Evolutionary conservation across 2,888 invertebrate species (phyloP).

Genomic region (Alcis repandata): DNA sequence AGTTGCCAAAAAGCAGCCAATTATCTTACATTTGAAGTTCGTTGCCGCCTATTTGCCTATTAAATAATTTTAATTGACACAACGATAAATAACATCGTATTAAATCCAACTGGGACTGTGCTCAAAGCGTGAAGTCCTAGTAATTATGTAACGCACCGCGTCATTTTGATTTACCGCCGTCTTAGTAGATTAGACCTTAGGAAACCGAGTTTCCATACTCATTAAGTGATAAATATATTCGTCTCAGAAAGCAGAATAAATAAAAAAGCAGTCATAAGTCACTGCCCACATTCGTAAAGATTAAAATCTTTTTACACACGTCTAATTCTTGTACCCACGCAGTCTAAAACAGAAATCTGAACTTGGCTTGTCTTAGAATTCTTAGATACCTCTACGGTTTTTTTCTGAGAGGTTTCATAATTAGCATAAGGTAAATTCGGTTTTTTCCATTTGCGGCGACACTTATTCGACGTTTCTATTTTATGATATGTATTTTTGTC

Average conservation of each 20-base stretch:
- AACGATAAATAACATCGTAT: conserved; percentile 58
- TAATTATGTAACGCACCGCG: conserved; percentile 67
- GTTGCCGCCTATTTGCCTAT: conserved; percentile 35
- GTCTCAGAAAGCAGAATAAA: conserved; percentile 70
- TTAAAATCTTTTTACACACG: conserved; percentile 78
- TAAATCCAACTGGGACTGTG: conserved; percentile 57
- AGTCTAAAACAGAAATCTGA: conserved; percentile 75
- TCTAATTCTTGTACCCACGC: conserved; percentile 80
- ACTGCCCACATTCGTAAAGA: conserved; percentile 77
- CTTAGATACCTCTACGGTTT: conserved; percentile 51
- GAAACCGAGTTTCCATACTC: conserved; percentile 65
- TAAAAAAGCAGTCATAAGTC: conserved; percentile 74
- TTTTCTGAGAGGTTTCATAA: conserved; percentile 56
- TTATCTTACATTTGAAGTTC: conserved; percentile 34
- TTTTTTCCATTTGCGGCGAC: conserved; percentile 75
- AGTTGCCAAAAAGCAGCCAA: conserved; percentile 24
- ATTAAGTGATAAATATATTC: conserved; percentile 75
- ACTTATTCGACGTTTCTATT: conserved; percentile 72
- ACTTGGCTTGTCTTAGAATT: conserved; percentile 61
- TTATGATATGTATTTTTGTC: conserved; percentile 74
- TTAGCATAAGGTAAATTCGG: conserved; percentile 70
- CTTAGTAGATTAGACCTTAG: conserved; percentile 52
- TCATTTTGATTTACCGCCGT: conserved; percentile 69
- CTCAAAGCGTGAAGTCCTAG: conserved; percentile 66
- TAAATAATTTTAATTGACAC: conserved; percentile 65